A percentile compares a stretch with the other conserved stretches of the same genome.
Evolutionary conservation across 2,888 invertebrate genomes (phyloP).

Genomic region (Gerosis bhagava): DNA sequence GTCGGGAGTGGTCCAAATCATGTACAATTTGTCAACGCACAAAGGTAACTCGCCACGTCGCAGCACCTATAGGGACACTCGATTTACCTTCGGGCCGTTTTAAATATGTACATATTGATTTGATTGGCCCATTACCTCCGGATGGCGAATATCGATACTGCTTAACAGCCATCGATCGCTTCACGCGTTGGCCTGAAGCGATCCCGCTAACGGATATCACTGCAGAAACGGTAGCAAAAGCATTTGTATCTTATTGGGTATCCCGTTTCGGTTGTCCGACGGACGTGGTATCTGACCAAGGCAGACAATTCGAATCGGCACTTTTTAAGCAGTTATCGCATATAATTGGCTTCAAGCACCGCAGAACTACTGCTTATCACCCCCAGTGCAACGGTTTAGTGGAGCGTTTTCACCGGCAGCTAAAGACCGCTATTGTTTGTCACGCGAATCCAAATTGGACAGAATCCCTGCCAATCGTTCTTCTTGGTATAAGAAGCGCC

Average conservation of each 20-base stretch:
- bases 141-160: not conserved
- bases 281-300: not conserved
- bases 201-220: not conserved
- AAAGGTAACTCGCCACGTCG: constrained; percentile 43
- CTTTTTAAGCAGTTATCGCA: not conserved
- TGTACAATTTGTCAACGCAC: constrained; percentile 46
- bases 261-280: too few species aligned
- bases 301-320: not conserved
- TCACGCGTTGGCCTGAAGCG: constrained; percentile 1
- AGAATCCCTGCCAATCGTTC: too few species aligned
- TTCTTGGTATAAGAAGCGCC: too few species aligned
- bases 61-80: constrained; percentile 37
- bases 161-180: constrained; percentile 5
- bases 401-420: too few species aligned
- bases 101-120: constrained; percentile 1
- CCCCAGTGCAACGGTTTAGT: constrained; percentile 8
- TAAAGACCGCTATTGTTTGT: too few species aligned
- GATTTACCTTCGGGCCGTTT: constrained; percentile 21
- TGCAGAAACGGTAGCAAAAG: constrained; percentile 16
- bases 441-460: too few species aligned
- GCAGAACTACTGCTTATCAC: constrained; percentile 2
- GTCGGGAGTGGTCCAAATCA: constrained; percentile 40
- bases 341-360: not conserved
- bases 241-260: too few species aligned
- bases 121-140: constrained; percentile 1